Base-by-base conservation (phyloP, 1,140 invertebrate species). In the Heliconius hewitsoni region DNA sequence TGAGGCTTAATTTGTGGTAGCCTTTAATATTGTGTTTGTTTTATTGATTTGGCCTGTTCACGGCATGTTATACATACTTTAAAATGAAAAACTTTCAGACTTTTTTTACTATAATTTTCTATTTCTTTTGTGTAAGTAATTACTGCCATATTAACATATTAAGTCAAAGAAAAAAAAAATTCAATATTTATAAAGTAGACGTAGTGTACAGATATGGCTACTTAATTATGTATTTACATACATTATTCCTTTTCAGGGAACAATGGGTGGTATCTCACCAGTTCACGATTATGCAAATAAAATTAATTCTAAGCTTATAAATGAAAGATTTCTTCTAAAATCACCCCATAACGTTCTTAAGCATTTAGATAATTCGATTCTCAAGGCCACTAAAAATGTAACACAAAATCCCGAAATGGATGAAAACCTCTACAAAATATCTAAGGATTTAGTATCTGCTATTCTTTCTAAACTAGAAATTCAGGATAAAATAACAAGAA, bases 401-500 rank as follows among this genome's bases (percentile, higher is more conserved):
- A 93, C 91, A 8, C 86, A 93, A 82, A 94, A 91, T 86, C 86
- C 87, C 11, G 83, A 90, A 84, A 94, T 93, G 90, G 91, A 93
- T 82, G 88, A 91, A 76, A 92, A 87, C 55, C 81, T 94, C 8
- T 94, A 92, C 79, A 87, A 91, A 83, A 88, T 94, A 77, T 91
- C 91, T 23, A 93, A 93, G 79, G 91, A 94, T 81, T 83, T 94
- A 6, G 90, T 94, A 71, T 90, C 89, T 39, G 87, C 91, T 19
- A 91, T 93, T 66, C 79, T 94, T 57, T 86, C 87, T 1, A 94
- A 93, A 79, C 80, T 93, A 77, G 93, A 93, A 83, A 89, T 91
- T 50, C 91, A 93, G 87, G 91, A 94, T 77, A 93, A 93, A 89
- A 91, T 93, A 23, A 94, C 93, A 30, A 88, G 91, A 81, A 90